Evolutionary conservation across 2,888 invertebrate species (phyloP).

Genomic region (Drosophila greeni): DNA sequence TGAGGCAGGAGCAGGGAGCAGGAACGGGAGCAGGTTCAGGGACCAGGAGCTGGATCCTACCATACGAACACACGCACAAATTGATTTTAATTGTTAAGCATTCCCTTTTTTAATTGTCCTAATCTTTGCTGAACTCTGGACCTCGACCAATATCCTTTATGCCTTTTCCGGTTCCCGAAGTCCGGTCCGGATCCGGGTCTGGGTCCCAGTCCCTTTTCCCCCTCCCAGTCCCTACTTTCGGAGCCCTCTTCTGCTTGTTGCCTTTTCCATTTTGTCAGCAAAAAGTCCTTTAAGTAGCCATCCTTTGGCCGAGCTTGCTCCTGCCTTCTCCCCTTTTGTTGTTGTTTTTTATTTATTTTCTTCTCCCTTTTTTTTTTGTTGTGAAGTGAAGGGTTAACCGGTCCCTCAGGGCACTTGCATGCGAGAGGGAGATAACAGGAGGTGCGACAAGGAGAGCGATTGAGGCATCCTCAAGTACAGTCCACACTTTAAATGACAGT

Average conservation of each 20-base stretch:
- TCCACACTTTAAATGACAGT: constrained; percentile 65
- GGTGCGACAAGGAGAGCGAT: constrained; percentile 33
- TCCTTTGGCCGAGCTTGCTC: constrained; percentile 42
- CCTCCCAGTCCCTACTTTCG: constrained; percentile 8
- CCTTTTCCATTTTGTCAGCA: constrained; percentile 67
- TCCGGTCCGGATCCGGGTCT: neutral
- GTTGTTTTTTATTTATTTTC: constrained; percentile 2
- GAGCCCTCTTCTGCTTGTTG: constrained; percentile 39
- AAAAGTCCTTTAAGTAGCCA: constrained; percentile 70
- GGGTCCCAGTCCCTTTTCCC: neutral
- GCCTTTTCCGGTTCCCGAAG: constrained; percentile 39
- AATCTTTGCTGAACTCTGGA: constrained; percentile 60
- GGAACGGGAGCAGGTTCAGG: no score
- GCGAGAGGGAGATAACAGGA: constrained; percentile 3
- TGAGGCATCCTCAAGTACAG: constrained; percentile 58
- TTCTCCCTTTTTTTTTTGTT: neutral
- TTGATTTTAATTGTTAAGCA: constrained; percentile 74
- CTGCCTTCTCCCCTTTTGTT: neutral
- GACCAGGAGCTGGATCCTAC: neutral
- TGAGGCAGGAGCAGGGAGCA: neutral
- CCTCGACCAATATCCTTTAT: constrained; percentile 63
- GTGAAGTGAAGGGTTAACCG: constrained; percentile 63
- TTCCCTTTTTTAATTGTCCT: constrained; percentile 74
- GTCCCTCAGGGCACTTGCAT: constrained; percentile 50
- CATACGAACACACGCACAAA: constrained; percentile 49